Conservation (phyloP, 2,888 invertebrate genomes). For the Acanthosepion esculentum region DNA sequence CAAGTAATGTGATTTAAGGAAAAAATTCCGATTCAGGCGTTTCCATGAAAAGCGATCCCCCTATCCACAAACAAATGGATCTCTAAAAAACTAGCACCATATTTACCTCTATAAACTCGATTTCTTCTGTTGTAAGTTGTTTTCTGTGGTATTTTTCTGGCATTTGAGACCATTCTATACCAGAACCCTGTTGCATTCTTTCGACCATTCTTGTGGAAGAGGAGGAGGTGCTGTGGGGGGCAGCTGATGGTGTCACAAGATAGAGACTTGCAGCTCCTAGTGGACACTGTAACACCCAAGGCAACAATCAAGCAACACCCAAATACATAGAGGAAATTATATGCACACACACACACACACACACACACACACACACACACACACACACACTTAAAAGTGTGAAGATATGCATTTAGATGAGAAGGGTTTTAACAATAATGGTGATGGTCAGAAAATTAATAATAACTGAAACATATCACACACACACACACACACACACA, state of each 20-base stretch:
- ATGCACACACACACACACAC: too few species aligned
- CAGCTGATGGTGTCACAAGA: not conserved
- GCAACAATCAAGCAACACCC: not conserved
- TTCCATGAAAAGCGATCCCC: not conserved
- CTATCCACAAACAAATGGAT: not conserved
- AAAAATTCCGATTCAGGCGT: too few species aligned
- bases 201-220: not conserved
- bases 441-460: too few species aligned
- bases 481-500: too few species aligned
- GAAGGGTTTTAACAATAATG: too few species aligned
- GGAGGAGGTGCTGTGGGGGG: not conserved
- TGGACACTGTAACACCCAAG: constrained; percentile 18
- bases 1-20: too few species aligned
- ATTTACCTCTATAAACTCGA: constrained; percentile 41
- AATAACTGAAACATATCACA: too few species aligned
- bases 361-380: too few species aligned
- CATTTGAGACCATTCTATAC: constrained; percentile 41
- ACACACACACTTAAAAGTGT: too few species aligned
- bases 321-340: too few species aligned
- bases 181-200: not conserved
- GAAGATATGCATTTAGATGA: too few species aligned
- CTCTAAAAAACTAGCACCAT: not conserved
- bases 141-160: constrained; percentile 37
- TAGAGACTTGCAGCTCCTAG: not conserved
- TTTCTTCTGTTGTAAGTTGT: constrained; percentile 25